These are phyloP conservation scores for Eutrigla gurnardus DNA, from an alignment of 2,797 vertebrate genomes.

Conservation along the genomic window DNA sequence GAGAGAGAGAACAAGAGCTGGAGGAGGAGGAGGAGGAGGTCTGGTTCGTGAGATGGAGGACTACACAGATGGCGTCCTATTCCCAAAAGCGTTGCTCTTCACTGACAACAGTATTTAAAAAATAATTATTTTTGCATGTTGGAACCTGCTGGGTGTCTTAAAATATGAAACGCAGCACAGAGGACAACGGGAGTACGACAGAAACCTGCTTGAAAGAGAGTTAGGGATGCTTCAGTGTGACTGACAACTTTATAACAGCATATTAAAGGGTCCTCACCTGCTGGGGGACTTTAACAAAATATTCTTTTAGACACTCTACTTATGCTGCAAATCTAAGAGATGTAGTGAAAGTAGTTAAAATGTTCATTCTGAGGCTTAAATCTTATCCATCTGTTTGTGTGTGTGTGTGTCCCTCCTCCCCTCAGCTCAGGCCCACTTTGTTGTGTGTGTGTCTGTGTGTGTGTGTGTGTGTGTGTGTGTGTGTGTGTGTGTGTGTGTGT, in stretches of 20 bases:
- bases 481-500: conserved; percentile 38
- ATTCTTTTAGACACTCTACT: background rate
- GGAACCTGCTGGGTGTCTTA: conserved; percentile 31
- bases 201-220: background rate
- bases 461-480: conserved; percentile 19
- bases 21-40: conserved; percentile 24
- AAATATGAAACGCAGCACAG: conserved; percentile 25
- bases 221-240: background rate
- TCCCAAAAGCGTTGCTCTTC: conserved; percentile 69
- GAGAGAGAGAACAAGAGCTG: conserved; percentile 45
- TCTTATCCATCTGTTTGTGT: conserved; percentile 45
- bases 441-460: conserved; percentile 48
- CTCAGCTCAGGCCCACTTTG: conserved; percentile 49
- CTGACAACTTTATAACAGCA: conserved; percentile 10
- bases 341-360: background rate
- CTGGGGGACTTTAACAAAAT: background rate
- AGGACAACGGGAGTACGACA: background rate
- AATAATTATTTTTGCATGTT: conserved; percentile 66
- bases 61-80: conserved; percentile 75
- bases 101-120: conserved; percentile 61
- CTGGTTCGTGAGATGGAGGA: conserved; percentile 54
- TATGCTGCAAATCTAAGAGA: background rate
- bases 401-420: conserved; percentile 24
- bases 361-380: conserved; percentile 15
- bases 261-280: background rate